Base-by-base conservation (phyloP, 2,797 vertebrate species). In the Bovichtus variegatus region DNA sequence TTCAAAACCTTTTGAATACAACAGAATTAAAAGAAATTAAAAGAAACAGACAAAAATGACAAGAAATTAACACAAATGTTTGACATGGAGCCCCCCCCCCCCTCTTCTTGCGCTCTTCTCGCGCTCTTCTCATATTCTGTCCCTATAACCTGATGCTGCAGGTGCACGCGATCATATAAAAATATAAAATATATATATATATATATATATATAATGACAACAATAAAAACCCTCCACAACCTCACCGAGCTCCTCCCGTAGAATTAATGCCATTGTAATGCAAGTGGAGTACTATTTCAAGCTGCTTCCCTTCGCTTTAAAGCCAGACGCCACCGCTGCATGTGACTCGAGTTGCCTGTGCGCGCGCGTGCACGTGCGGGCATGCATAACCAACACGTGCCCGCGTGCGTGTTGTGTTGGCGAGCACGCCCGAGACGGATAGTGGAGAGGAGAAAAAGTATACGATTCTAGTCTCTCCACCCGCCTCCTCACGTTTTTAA, bases 341-440 rank as follows among this genome's bases (percentile, higher is more conserved):
- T 90, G 91, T 89, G 90, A 90, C 88, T 87, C 58, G 40, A 70
- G 57, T 81, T 78, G 76, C 61, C 41, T 68, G 21, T 67, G 76
- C 59, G 76, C 76, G 83, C 90, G 78, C 87, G 90, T 86, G 91
- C 85, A 86, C 86, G 78, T 82, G 78, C 62, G 57, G 23, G 47
- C 82, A 84, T 83, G 87, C 86, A 74, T 76, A 80, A 68, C 84
- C 86, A 84, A 91, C 91, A 92, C 93, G 91, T 93, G 92, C 89
- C 82, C 62, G 74, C 61, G 87, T 86, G 84, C 70, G 77, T 9
- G 78, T 70, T 4, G 44, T 38, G 59, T 71, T 50, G 38, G 38
- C 36, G 81, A 74, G 81, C 76, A 66, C 73, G 58, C 57, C 25
- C 46, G 70, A 64, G 46, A 76, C 55, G 41, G 64, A 74, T 31